phyloP scores from a whole-genome alignment of 2,113 vertebrate species.

The Pionites leucogaster region DNA sequence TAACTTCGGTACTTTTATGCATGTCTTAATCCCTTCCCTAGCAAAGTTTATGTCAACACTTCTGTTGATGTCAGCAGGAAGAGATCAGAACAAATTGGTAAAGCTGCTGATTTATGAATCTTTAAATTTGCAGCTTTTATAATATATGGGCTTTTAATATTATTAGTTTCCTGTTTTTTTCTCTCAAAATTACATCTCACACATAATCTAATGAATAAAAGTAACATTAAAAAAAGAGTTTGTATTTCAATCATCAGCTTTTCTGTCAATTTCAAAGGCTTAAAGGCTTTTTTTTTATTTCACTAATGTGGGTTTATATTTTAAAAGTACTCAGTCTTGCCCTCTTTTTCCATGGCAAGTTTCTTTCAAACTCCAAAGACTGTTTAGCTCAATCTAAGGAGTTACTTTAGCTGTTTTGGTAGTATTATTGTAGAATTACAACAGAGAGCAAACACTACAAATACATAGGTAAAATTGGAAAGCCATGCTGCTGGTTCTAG shows the following conservation, averaged over 20 bases:
- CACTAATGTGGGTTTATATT: background rate
- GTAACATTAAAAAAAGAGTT: background rate
- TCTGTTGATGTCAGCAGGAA: constrained; percentile 12
- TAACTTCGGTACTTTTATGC: background rate
- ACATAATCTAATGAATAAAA: background rate
- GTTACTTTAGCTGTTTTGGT: background rate
- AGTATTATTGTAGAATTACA: background rate
- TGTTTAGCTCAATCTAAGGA: background rate
- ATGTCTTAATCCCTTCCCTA: background rate
- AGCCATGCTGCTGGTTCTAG: background rate
- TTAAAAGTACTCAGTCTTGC: background rate
- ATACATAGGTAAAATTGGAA: background rate
- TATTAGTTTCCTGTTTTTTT: background rate
- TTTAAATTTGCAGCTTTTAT: constrained; percentile 7
- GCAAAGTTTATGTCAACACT: constrained; percentile 6
- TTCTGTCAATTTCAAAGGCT: background rate
- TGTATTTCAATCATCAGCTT: background rate
- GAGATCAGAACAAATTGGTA: background rate
- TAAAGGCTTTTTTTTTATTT: constrained; percentile 7
- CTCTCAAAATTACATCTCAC: background rate
- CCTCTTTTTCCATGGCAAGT: background rate
- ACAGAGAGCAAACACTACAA: background rate
- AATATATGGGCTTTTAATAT: background rate
- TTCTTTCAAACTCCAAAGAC: background rate
- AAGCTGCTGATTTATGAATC: background rate